phyloP scores from a whole-genome alignment of 2,888 invertebrate species.

The Orthonevra nobilis region DNA sequence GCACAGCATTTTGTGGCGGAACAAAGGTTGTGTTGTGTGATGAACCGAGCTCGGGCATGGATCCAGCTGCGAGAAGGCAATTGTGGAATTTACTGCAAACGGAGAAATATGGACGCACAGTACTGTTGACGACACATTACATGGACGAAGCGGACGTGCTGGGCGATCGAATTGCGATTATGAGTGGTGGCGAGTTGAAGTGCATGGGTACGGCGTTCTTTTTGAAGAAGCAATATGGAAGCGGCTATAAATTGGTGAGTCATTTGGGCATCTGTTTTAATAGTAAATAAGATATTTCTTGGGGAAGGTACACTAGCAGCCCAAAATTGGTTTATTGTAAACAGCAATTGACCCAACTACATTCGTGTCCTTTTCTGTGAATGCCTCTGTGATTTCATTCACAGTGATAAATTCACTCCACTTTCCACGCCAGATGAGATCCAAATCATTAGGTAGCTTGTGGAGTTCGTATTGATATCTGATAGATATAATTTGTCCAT shows the following conservation, averaged over 20 bases:
- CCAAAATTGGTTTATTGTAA: too few relatives aligned
- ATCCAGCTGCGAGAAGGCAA: constrained; percentile 90
- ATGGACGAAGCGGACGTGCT: constrained; percentile 95
- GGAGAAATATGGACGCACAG: constrained; percentile 87
- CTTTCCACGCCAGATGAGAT: too few relatives aligned
- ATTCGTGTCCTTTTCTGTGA: too few relatives aligned
- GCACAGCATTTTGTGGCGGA: constrained; percentile 87
- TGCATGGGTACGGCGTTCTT: constrained; percentile 91
- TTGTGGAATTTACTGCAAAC: constrained; percentile 90
- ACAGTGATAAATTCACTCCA: too few relatives aligned
- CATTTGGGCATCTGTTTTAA: too few relatives aligned
- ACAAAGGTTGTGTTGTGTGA: constrained; percentile 87
- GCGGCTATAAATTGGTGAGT: constrained; percentile 88
- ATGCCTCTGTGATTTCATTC: too few relatives aligned
- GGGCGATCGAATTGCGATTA: constrained; percentile 93
- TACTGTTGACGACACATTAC: constrained; percentile 91
- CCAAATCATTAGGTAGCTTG: too few relatives aligned
- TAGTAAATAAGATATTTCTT: too few relatives aligned
- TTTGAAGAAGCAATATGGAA: constrained; percentile 91
- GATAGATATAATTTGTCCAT: too few relatives aligned
- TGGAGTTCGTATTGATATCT: too few relatives aligned
- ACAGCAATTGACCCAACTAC: too few relatives aligned
- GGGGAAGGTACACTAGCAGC: too few relatives aligned
- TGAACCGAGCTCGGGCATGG: constrained; percentile 92
- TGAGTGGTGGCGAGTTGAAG: constrained; percentile 89